A percentile compares a stretch with the other conserved stretches of the same genome.
These are phyloP conservation scores for Archips crataeganus DNA, from an alignment of 2,888 invertebrate species.

Conservation along the genomic window DNA sequence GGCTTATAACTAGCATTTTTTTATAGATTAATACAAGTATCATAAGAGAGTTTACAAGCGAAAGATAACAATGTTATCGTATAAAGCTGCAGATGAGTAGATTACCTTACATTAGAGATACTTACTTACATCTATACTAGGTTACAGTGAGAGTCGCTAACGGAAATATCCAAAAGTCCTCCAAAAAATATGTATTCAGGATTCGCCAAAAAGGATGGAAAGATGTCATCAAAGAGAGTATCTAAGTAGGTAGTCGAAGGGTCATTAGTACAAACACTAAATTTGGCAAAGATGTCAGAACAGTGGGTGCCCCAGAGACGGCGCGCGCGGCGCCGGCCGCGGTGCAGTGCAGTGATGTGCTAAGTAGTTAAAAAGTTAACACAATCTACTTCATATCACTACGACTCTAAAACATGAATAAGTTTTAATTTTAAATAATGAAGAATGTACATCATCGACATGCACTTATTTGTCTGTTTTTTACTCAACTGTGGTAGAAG, in stretches of 20 bases:
- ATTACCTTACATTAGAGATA: conserved; percentile 60
- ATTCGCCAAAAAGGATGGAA: conserved; percentile 64
- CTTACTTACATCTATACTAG: conserved; percentile 64
- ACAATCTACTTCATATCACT: conserved; percentile 57
- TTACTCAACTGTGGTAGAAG: conserved; percentile 28
- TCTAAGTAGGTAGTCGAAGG: conserved; percentile 49
- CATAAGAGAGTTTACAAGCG: conserved; percentile 71
- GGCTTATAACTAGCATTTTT: conserved; percentile 45
- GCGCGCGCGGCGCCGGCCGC: conserved; percentile 45
- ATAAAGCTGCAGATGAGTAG: conserved; percentile 65
- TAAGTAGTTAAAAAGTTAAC: conserved; percentile 51
- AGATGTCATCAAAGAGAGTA: conserved; percentile 51
- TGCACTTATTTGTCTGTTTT: conserved; percentile 53
- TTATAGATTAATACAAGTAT: conserved; percentile 61
- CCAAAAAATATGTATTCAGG: conserved; percentile 74
- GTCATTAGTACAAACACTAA: conserved; percentile 57
- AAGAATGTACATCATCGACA: conserved; percentile 46
- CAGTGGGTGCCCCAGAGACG: conserved; percentile 41
- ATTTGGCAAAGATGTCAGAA: conserved; percentile 62
- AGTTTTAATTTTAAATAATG: conserved; percentile 54
- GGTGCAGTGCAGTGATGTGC: conserved; percentile 47
- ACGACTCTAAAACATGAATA: conserved; percentile 57
- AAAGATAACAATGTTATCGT: conserved; percentile 58
- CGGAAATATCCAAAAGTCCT: conserved; percentile 79
- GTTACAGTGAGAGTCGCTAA: conserved; percentile 70